Percentiles rank a stretch among this genome's conserved stretches.
Conservation (phyloP, 2,797 vertebrate genomes). For the Micropoecilia bifurca region DNA sequence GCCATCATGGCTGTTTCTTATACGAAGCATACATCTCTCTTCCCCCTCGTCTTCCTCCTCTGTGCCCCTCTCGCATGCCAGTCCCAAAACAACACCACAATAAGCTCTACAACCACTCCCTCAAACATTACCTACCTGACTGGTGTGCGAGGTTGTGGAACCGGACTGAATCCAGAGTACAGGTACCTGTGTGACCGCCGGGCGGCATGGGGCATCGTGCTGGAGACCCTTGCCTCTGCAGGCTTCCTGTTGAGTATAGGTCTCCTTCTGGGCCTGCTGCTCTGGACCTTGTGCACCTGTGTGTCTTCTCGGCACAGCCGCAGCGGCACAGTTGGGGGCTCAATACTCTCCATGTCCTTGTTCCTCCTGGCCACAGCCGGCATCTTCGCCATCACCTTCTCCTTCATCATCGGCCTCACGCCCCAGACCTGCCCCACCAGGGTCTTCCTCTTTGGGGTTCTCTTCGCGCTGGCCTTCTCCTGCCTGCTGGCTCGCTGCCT, state of each 20-base stretch:
- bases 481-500: conserved; percentile 87
- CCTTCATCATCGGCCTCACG: conserved; percentile 87
- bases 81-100: conserved; percentile 11
- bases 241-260: conserved; percentile 86
- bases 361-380: conserved; percentile 87
- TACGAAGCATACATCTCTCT: conserved; percentile 13
- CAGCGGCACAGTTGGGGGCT: conserved; percentile 67
- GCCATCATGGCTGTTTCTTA: conserved; percentile 49
- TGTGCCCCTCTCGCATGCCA: conserved; percentile 48
- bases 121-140: conserved; percentile 20
- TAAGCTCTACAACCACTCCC: background rate
- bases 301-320: conserved; percentile 48
- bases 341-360: conserved; percentile 81
- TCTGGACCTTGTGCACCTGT: conserved; percentile 74
- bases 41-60: conserved; percentile 51
- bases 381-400: conserved; percentile 88
- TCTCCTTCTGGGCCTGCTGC: conserved; percentile 79
- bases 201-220: conserved; percentile 86
- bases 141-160: conserved; percentile 61
- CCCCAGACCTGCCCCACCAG: conserved; percentile 85
- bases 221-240: conserved; percentile 82
- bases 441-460: conserved; percentile 89
- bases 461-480: conserved; percentile 90
- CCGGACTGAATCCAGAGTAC: conserved; percentile 70
- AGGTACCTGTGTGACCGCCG: conserved; percentile 83